Percentiles rank a stretch among this genome's conserved stretches.
Conservation (phyloP, 2,888 invertebrate genomes). For the Chrysotoxum bicinctum region DNA sequence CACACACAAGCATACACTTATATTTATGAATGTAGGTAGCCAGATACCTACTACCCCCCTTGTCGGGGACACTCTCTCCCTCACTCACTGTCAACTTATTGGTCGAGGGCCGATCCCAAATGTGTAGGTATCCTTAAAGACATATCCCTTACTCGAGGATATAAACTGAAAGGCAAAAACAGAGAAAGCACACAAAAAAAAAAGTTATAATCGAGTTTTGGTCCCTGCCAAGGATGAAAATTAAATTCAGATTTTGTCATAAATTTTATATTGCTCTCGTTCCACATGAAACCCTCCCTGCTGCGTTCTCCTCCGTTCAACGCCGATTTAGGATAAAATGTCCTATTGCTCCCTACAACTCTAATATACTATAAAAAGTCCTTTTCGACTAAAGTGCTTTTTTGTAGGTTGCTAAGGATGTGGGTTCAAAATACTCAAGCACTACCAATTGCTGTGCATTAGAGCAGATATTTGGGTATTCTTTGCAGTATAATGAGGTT, state of each 20-base stretch:
- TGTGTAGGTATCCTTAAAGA: slow-evolving; percentile 33
- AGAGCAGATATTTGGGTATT: slow-evolving; percentile 40
- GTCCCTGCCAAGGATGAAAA: slow-evolving; percentile 64
- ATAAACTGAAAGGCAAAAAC: slow-evolving; percentile 35
- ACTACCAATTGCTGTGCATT: slow-evolving; percentile 53
- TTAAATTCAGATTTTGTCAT: slow-evolving; percentile 70
- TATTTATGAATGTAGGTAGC: background rate
- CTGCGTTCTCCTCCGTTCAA: background rate
- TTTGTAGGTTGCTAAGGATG: background rate
- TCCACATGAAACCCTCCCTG: slow-evolving; percentile 11
- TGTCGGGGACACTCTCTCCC: background rate
- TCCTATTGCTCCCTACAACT: slow-evolving; percentile 4
- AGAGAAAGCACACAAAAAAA: slow-evolving; percentile 27
- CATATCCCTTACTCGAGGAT: slow-evolving; percentile 34
- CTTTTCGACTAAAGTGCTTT: slow-evolving; percentile 23
- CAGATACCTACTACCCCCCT: background rate
- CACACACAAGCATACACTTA: background rate
- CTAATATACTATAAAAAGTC: slow-evolving; percentile 2
- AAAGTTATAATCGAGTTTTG: slow-evolving; percentile 69
- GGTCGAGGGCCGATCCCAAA: slow-evolving; percentile 5
- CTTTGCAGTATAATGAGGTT: slow-evolving; percentile 39
- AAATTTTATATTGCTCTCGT: slow-evolving; percentile 63
- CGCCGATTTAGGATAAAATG: slow-evolving; percentile 17
- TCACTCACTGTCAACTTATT: slow-evolving; percentile 18
- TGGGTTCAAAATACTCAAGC: slow-evolving; percentile 25